phyloP scores from a whole-genome alignment of 64 coral and sea anemone genomes.

The Acropora tenuis region DNA sequence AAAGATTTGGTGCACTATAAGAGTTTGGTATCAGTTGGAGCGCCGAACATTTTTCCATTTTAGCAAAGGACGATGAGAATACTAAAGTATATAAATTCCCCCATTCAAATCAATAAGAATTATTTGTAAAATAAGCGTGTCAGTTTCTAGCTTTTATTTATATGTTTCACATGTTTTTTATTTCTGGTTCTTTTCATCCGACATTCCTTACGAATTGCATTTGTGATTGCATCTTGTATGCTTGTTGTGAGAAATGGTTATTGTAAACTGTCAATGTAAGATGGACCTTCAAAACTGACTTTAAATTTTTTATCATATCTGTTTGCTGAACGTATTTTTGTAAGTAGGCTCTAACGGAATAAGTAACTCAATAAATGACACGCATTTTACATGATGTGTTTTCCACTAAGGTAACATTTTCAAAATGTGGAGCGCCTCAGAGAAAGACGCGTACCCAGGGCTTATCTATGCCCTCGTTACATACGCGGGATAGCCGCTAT shows the following conservation, averaged over 20 bases:
- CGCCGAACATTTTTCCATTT: neutral
- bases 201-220: neutral
- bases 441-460: too few species aligned
- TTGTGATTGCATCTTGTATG: neutral
- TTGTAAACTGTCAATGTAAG: neutral
- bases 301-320: neutral
- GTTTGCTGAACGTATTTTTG: neutral
- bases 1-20: too few species aligned
- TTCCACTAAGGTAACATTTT: too few species aligned
- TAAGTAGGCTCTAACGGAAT: neutral
- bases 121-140: neutral
- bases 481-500: too few species aligned
- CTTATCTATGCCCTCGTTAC: too few species aligned
- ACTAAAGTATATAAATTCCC: neutral
- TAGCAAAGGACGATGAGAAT: neutral
- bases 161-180: neutral
- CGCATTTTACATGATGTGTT: neutral
- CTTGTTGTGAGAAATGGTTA: neutral
- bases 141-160: too few species aligned
- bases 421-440: too few species aligned
- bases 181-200: neutral
- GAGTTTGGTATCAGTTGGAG: neutral
- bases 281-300: neutral
- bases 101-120: neutral
- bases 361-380: neutral